Percentiles rank a stretch among this genome's conserved stretches.
phyloP scores from a whole-genome alignment of 2,113 vertebrate genomes.

The Pimephales promelas region DNA sequence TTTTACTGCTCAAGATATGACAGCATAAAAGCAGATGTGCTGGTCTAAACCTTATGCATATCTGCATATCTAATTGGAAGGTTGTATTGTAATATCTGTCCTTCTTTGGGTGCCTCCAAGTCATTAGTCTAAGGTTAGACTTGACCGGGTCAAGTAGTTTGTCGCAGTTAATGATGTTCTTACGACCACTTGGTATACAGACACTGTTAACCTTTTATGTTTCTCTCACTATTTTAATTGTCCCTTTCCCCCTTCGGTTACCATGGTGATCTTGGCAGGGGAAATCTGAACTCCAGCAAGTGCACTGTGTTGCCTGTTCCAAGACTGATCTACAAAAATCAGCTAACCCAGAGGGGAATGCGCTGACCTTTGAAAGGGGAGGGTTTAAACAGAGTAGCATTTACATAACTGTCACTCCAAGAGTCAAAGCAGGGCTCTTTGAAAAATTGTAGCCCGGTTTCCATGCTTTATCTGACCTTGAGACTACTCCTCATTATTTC shows the following conservation, averaged over 20 bases:
- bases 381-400: slow-evolving; percentile 37
- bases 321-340: slow-evolving; percentile 40
- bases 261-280: slow-evolving; percentile 49
- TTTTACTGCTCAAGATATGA: slow-evolving; percentile 3
- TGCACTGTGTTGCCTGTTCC: slow-evolving; percentile 9
- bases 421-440: slow-evolving; percentile 1
- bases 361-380: slow-evolving; percentile 46
- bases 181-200: slow-evolving; percentile 49
- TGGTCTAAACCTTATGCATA: not conserved
- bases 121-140: slow-evolving; percentile 44
- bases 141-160: slow-evolving; percentile 29
- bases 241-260: slow-evolving; percentile 45
- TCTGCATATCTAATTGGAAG: not conserved
- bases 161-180: slow-evolving; percentile 50
- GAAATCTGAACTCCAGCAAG: slow-evolving; percentile 15
- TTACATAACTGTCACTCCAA: slow-evolving; percentile 42
- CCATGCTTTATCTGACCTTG: slow-evolving; percentile 3
- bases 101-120: slow-evolving; percentile 15
- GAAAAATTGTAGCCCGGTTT: slow-evolving; percentile 14
- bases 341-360: slow-evolving; percentile 15
- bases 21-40: not conserved
- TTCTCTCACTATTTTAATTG: slow-evolving; percentile 50
- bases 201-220: slow-evolving; percentile 53
- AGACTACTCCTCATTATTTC: slow-evolving; percentile 34
- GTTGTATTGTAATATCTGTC: slow-evolving; percentile 11